Evolutionary conservation across 2,888 invertebrate genomes (phyloP).

Genomic region (Torymus texanus): DNA sequence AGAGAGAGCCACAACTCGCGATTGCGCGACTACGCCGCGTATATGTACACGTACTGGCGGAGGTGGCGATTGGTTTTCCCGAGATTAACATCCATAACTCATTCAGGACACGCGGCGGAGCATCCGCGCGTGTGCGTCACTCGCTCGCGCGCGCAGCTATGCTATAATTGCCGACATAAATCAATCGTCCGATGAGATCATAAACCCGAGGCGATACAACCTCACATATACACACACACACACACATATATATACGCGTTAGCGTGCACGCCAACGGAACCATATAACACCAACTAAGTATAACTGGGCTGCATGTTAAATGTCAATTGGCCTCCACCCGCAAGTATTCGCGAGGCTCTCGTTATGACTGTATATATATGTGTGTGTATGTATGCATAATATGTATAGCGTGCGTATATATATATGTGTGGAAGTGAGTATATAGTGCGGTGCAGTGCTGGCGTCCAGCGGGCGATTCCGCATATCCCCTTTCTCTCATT

Average conservation of each 20-base stretch:
- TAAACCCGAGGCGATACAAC: constrained; percentile 73
- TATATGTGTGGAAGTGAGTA: too few species aligned
- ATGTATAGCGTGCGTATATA: too few species aligned
- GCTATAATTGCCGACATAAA: constrained; percentile 75
- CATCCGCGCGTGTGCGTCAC: constrained; percentile 66
- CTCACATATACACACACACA: too few species aligned
- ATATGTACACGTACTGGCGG: not conserved
- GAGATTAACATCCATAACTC: constrained; percentile 75
- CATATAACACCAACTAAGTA: constrained; percentile 67
- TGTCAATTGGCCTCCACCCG: constrained; percentile 67
- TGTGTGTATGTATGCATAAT: too few species aligned
- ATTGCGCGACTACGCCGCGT: not conserved
- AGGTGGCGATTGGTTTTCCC: constrained; percentile 68
- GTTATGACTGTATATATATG: too few species aligned
- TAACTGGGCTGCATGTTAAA: constrained; percentile 70
- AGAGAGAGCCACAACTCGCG: constrained; percentile 15
- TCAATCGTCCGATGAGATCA: constrained; percentile 75
- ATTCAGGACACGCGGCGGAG: constrained; percentile 69
- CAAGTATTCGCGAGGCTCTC: constrained; percentile 24
- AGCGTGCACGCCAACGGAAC: constrained; percentile 64
- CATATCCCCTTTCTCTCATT: too few species aligned
- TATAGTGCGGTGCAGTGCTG: too few species aligned
- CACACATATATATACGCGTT: constrained; percentile 32
- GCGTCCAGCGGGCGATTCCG: too few species aligned
- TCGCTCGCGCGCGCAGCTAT: constrained; percentile 67